These are phyloP conservation scores for Mormyrus proboscirostris DNA, from an alignment of 2,797 vertebrate species.

Conservation along the genomic window DNA sequence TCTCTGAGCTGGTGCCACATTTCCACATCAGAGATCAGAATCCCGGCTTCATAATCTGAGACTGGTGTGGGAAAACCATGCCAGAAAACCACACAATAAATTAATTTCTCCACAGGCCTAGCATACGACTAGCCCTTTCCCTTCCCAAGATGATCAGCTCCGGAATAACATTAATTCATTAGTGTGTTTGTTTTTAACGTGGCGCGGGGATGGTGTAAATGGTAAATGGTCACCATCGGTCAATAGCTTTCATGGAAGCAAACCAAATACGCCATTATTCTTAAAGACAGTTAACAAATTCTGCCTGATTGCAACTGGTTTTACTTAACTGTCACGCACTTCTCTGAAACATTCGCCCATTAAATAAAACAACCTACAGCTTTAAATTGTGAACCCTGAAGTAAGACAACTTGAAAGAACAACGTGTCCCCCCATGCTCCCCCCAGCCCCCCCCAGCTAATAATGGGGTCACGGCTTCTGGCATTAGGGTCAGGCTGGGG, in stretches of 20 bases:
- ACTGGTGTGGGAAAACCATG: background rate
- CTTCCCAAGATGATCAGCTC: background rate
- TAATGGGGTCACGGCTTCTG: constrained; percentile 46
- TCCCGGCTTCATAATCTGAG: background rate
- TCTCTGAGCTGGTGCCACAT: background rate
- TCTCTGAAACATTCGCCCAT: background rate
- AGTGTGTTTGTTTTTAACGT: background rate
- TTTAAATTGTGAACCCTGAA: constrained; percentile 22
- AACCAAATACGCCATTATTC: background rate
- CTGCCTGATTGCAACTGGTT: background rate
- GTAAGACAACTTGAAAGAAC: constrained; percentile 39
- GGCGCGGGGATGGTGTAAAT: background rate
- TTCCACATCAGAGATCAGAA: background rate
- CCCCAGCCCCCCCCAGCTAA: constrained; percentile 33
- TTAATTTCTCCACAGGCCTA: background rate
- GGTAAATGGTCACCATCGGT: background rate
- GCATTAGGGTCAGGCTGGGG: constrained; percentile 57
- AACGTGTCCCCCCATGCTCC: constrained; percentile 28
- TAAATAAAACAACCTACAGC: background rate
- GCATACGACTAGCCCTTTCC: background rate
- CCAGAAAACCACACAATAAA: background rate
- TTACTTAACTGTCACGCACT: background rate
- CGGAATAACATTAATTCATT: background rate
- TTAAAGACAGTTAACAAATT: background rate
- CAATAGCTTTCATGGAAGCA: background rate